These are phyloP conservation scores for Helostoma temminkii DNA, from an alignment of 2,797 vertebrate genomes.

Conservation along the genomic window DNA sequence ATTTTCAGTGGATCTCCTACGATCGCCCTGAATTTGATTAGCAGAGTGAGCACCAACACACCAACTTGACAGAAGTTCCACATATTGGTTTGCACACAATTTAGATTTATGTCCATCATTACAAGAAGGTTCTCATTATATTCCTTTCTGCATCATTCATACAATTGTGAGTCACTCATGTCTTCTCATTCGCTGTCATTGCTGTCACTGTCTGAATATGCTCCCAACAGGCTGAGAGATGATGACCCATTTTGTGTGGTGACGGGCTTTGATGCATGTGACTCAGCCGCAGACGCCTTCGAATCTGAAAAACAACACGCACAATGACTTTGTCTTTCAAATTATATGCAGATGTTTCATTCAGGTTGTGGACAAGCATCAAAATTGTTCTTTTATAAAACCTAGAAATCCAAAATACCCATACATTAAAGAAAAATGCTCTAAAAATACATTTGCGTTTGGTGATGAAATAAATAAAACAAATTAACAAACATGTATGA, in stretches of 20 bases:
- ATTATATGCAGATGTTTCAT: constrained; percentile 1
- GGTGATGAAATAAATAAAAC: background rate
- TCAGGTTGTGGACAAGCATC: background rate
- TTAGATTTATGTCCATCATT: constrained; percentile 12
- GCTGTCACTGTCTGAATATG: constrained; percentile 91
- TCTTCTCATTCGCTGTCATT: constrained; percentile 80
- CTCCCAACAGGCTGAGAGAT: constrained; percentile 90
- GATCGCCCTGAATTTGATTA: constrained; percentile 8
- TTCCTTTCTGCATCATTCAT: constrained; percentile 21
- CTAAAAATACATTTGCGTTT: background rate
- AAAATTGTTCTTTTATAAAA: background rate
- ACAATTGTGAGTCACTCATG: constrained; percentile 20
- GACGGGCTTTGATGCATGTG: constrained; percentile 34
- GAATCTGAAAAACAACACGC: constrained; percentile 59
- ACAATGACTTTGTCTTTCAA: background rate
- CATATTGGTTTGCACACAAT: background rate
- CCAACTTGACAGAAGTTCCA: background rate
- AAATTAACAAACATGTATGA: background rate
- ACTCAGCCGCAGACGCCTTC: constrained; percentile 25
- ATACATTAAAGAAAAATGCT: background rate
- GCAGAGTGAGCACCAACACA: background rate
- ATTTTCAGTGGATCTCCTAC: background rate
- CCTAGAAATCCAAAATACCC: background rate
- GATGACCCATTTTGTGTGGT: constrained; percentile 79
- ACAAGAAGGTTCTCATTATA: constrained; percentile 1